Evolutionary conservation across 2,113 vertebrate genomes (phyloP).

Genomic region (Xiphophorus maculatus): DNA sequence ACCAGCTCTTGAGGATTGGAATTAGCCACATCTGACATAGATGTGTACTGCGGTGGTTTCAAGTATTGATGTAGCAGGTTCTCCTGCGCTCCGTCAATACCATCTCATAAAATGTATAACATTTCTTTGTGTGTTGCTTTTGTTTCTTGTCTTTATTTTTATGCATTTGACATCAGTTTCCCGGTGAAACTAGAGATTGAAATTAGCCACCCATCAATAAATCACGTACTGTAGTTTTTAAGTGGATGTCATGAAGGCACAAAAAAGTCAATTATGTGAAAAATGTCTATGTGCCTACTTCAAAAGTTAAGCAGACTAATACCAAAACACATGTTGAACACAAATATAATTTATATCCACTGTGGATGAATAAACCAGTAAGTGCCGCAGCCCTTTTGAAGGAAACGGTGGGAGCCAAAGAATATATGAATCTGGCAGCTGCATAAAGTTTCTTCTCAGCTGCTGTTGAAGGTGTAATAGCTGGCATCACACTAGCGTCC

Average conservation of each 20-base stretch:
- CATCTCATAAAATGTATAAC: no score
- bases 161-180: background rate
- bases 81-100: no score
- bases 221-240: background rate
- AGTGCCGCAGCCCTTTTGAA: slow-evolving; percentile 1
- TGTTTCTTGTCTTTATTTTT: background rate
- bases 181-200: background rate
- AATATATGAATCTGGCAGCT: slow-evolving; percentile 46
- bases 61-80: no score
- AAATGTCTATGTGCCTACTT: background rate
- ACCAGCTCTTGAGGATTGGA: no score
- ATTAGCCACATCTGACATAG: no score
- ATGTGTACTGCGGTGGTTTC: no score
- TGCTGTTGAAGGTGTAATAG: slow-evolving; percentile 53
- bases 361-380: slow-evolving; percentile 15
- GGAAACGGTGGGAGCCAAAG: slow-evolving; percentile 28
- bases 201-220: background rate
- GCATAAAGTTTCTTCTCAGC: slow-evolving; percentile 25
- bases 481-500: slow-evolving; percentile 30
- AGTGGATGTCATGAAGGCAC: background rate
- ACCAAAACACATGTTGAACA: slow-evolving; percentile 36
- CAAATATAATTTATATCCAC: slow-evolving; percentile 34
- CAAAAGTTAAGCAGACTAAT: slow-evolving; percentile 9
- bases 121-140: no score
- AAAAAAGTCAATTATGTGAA: background rate